Percentiles rank a stretch among this genome's conserved stretches.
These are phyloP conservation scores for Leptatherina wallacei DNA, from an alignment of 2,797 vertebrate genomes.

Conservation along the genomic window DNA sequence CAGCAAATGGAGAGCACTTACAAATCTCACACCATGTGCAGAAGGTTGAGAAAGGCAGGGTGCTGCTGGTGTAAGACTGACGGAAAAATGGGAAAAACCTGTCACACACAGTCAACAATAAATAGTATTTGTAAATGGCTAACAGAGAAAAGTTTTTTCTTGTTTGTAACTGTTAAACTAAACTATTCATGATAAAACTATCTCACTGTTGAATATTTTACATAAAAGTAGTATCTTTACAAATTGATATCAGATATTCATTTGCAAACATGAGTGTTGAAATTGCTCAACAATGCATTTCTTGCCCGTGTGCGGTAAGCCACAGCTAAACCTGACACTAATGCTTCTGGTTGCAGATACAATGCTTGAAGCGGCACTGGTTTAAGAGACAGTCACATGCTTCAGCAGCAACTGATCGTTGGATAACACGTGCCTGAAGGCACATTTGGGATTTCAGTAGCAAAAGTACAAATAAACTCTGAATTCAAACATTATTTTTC, in stretches of 20 bases:
- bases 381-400: slow-evolving; percentile 25
- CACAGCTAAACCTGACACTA: slow-evolving; percentile 38
- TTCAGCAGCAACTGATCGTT: slow-evolving; percentile 24
- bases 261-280: background rate
- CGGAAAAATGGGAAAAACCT: slow-evolving; percentile 37
- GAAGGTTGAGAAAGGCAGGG: slow-evolving; percentile 58
- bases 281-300: background rate
- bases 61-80: slow-evolving; percentile 58
- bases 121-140: slow-evolving; percentile 34
- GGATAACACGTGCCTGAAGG: slow-evolving; percentile 2
- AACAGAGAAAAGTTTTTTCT: slow-evolving; percentile 10
- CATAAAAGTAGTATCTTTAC: background rate
- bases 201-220: slow-evolving; percentile 6
- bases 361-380: slow-evolving; percentile 18
- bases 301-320: background rate
- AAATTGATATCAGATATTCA: background rate
- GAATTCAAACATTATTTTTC: background rate
- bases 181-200: slow-evolving; percentile 19
- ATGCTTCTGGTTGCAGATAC: slow-evolving; percentile 23
- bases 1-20: slow-evolving; percentile 61
- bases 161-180: slow-evolving; percentile 2
- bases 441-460: background rate
- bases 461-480: slow-evolving; percentile 7
- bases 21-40: slow-evolving; percentile 66
- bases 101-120: slow-evolving; percentile 34